phyloP scores from a whole-genome alignment of 2,888 invertebrate species.

The Dryocosmus kuriphilus region DNA sequence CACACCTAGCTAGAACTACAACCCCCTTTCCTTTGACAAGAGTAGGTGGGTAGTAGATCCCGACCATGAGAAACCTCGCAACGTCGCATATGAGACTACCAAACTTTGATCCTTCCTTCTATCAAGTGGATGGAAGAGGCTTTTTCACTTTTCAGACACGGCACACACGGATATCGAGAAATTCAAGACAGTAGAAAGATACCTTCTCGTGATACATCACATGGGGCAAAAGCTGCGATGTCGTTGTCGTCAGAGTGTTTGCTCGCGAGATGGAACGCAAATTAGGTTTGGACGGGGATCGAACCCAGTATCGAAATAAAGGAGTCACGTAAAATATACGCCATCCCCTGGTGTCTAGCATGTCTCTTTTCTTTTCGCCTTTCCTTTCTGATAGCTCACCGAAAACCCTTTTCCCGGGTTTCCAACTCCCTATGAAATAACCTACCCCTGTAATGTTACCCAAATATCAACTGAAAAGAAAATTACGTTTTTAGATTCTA shows the following conservation, averaged over 20 bases:
- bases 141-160: constrained; percentile 17
- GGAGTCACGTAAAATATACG: constrained; percentile 71
- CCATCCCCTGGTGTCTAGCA: constrained; percentile 42
- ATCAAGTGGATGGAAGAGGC: constrained; percentile 55
- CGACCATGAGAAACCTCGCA: constrained; percentile 33
- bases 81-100: constrained; percentile 15
- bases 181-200: constrained; percentile 44
- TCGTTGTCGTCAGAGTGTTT: constrained; percentile 66
- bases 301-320: constrained; percentile 75
- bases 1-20: neutral
- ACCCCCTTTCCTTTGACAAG: constrained; percentile 35
- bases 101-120: constrained; percentile 51
- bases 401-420: constrained; percentile 25
- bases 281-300: constrained; percentile 75
- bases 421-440: constrained; percentile 2
- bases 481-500: too few species aligned
- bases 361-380: constrained; percentile 8
- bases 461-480: neutral
- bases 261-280: constrained; percentile 75
- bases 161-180: constrained; percentile 34
- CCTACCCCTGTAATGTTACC: neutral
- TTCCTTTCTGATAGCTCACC: constrained; percentile 31
- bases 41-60: constrained; percentile 19
- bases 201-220: constrained; percentile 48
- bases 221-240: constrained; percentile 37